Evolutionary conservation across 1,140 invertebrate genomes (phyloP), one percentile per base, ranked within the genome.

Genomic region (Cydia splendana): DNA sequence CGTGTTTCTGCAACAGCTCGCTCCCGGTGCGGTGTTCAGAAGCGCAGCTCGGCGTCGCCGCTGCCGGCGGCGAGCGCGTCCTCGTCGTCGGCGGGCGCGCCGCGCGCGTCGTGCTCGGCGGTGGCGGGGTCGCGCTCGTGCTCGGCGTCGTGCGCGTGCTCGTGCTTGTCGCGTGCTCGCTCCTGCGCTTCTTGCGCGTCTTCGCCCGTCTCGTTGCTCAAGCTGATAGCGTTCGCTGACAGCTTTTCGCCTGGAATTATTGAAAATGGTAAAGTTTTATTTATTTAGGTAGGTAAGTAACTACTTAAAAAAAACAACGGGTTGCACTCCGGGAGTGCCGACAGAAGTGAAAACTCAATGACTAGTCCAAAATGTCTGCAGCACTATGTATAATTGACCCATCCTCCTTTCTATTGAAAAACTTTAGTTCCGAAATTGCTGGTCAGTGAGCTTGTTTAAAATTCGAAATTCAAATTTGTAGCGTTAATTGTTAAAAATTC

Each of bases 1-100:
- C 65, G n/a, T 6, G 53, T 13, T 65, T 30, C 7, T 73, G 42
- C 15, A 5, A 15, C n/a, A 53, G 45, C 10, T 65, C n/a, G 18
- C 18, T 73, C 57, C 4, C 48, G 62, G n/a, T 30, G 24, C 48
- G 62, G n/a, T 30, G 24, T 20, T 75, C 85, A 90, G 85, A 85
- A 88, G 73, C 81, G 84, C 75, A 90, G 84, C 67, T 90, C 88
- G 57, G 78, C 75, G 78, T 88, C 88, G 65, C 88, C 88, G 85
- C 87, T 87, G 79, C 84, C 87, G 75, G 53, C 79, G 15, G 57
- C 75, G 18, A 45, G n/a, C 57, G 77, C 87, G 82, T 88, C 89
- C 84, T 90, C 90, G 79, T 89, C 90, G 81, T 88, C 88, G 42
- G 79, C 85, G 45, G 84, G 82, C 76, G 81, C 75, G 75, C 83